Base-by-base conservation (phyloP, 2,113 vertebrate genomes). In the Phycodurus eques region DNA sequence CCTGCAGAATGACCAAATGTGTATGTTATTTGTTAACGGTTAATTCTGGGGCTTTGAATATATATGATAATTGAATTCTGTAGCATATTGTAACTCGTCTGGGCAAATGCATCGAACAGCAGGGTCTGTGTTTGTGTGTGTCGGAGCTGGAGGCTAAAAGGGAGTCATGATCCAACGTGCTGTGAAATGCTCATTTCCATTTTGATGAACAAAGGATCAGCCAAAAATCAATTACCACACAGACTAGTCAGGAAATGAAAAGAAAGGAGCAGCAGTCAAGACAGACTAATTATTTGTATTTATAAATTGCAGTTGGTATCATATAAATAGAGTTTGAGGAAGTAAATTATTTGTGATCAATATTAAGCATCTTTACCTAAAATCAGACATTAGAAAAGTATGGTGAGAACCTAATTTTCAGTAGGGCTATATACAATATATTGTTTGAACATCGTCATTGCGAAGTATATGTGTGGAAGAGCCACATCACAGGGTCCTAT, bases 141-240 rank as follows among this genome's bases (percentile, higher is more conserved):
- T 74, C 82, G 79, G 72, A 69, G 65, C 67, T 54, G 13, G 33
- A 77, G 62, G 73, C 72, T 71, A 39, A 35, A 71, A 85, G 75
- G 57, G 60, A 83, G 80, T 80, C 73, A 33, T 83, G 81, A 89
- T 86, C 83, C 76, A 78, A 66, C 77, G 13, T 84, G 76, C 81
- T 77, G 69, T 57, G 73, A 83, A 83, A 85, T 70, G 78, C 84
- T 88, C 76, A 88, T 91, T 92, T 92, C 77, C 81, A 88, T 91
- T 91, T 90, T 88, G 83, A 92, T 92, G 87, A 91, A 91, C 75
- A 83, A 53, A 70, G 67, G 75, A 87, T 90, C 82, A 83, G 88
- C 82, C 76, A 80, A 73, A 88, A 87, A 90, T 91, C 84, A 88
- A 90, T 92, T 80, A 86, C 71, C 75, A 77, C 73, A 81, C 73